Evolutionary conservation across 30 jellyfish, hydroid and myxozoan genomes (phyloP).

Genomic region (Cassiopea andromeda): DNA sequence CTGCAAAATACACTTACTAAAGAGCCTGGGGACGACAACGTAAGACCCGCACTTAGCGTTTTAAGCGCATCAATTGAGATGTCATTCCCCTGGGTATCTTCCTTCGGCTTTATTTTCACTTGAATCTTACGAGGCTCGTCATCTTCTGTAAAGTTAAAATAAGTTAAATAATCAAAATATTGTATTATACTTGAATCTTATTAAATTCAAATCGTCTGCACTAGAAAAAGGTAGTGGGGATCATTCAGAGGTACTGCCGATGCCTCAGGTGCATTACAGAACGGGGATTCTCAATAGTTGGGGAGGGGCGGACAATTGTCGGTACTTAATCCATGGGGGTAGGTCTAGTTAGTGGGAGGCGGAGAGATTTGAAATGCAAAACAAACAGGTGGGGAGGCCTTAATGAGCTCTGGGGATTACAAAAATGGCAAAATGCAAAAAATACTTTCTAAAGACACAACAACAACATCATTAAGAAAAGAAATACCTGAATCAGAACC

Average conservation of each 20-base stretch:
- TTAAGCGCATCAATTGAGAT: slow-evolving; percentile 76
- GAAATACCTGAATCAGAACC: slow-evolving; percentile 88
- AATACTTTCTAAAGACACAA: not conserved
- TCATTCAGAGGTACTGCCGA: no score
- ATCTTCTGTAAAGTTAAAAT: slow-evolving; percentile 26
- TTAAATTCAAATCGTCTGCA: no score
- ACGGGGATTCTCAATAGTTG: no score
- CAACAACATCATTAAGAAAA: not conserved
- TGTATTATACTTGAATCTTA: not conserved
- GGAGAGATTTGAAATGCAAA: no score
- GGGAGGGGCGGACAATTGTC: no score
- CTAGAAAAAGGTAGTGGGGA: no score
- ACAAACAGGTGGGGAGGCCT: no score
- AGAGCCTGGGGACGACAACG: slow-evolving; percentile 83
- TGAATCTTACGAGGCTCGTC: slow-evolving; percentile 81
- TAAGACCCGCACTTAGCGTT: slow-evolving; percentile 76
- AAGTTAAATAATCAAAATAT: not conserved
- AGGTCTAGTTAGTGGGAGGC: no score
- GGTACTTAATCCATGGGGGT: no score
- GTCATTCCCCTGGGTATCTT: slow-evolving; percentile 58
- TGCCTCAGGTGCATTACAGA: no score
- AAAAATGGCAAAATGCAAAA: not conserved
- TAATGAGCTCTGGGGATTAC: no score
- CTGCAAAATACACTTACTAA: slow-evolving; percentile 47
- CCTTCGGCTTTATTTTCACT: slow-evolving; percentile 86